These are phyloP conservation scores for Mythimna ferrago DNA, from an alignment of 2,888 invertebrate genomes.

Conservation along the genomic window DNA sequence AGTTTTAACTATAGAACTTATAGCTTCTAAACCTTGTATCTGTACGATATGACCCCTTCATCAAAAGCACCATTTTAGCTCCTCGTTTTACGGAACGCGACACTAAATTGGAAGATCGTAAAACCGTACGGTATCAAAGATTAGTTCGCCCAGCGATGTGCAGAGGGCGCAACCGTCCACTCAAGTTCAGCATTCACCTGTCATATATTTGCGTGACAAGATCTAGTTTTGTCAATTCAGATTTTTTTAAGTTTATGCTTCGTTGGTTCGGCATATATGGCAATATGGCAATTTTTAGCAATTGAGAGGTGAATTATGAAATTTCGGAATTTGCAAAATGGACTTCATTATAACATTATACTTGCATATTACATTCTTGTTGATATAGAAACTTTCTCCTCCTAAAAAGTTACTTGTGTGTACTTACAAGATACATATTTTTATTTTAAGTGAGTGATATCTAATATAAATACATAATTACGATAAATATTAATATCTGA, in stretches of 20 bases:
- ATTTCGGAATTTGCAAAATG: constrained; percentile 23
- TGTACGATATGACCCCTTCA: not conserved
- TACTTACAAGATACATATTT: not conserved
- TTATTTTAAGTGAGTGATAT: too few species aligned
- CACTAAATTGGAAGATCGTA: constrained; percentile 85
- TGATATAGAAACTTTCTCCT: constrained; percentile 1
- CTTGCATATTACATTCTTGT: not conserved
- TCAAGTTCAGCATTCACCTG: constrained; percentile 72
- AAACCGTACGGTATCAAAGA: constrained; percentile 84
- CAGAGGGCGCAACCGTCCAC: constrained; percentile 65
- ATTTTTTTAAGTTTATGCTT: constrained; percentile 35
- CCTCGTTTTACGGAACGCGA: constrained; percentile 76
- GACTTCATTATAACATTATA: constrained; percentile 3
- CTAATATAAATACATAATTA: too few species aligned
- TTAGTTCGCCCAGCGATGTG: constrained; percentile 82
- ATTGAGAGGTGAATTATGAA: constrained; percentile 25
- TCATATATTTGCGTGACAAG: constrained; percentile 65
- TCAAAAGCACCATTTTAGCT: constrained; percentile 60
- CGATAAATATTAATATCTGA: too few species aligned
- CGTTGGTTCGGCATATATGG: constrained; percentile 34
- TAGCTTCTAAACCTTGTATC: not conserved
- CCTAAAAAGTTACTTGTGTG: not conserved
- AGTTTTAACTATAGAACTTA: too few species aligned
- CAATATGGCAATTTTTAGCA: constrained; percentile 26
- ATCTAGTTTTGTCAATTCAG: constrained; percentile 48